These are phyloP conservation scores for Hydrolagus colliei DNA, from an alignment of 2,797 vertebrate species.

Conservation along the genomic window DNA sequence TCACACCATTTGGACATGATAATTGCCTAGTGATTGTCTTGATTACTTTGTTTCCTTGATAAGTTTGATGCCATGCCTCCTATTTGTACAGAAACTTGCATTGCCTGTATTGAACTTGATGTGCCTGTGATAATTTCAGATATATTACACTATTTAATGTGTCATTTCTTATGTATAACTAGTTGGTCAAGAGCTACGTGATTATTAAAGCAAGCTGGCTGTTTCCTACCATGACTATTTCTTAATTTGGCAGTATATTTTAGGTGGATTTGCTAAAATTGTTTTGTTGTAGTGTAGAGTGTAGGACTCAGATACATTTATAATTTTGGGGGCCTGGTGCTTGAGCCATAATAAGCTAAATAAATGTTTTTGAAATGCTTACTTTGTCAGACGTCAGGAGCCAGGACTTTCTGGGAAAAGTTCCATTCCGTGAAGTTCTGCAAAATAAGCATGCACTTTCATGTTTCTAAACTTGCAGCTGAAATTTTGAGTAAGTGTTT, in stretches of 20 bases:
- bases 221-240: neutral
- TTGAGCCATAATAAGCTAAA: neutral
- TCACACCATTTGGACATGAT: no score
- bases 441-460: neutral
- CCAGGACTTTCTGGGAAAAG: neutral
- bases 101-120: no score
- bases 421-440: neutral
- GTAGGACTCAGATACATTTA: neutral
- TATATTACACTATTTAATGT: neutral
- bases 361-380: neutral
- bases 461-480: neutral
- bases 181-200: neutral
- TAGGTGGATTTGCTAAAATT: neutral
- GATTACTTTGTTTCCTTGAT: no score
- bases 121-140: neutral
- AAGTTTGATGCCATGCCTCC: no score
- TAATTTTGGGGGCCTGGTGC: neutral
- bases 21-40: no score
- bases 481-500: constrained; percentile 1
- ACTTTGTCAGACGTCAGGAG: no score
- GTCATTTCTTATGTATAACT: neutral
- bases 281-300: neutral
- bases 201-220: neutral
- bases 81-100: no score
- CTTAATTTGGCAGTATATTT: neutral